Evolutionary conservation across 1,140 invertebrate genomes (phyloP), one percentile per base, ranked within the genome.

Genomic region (Drosophila baimaii): DNA sequence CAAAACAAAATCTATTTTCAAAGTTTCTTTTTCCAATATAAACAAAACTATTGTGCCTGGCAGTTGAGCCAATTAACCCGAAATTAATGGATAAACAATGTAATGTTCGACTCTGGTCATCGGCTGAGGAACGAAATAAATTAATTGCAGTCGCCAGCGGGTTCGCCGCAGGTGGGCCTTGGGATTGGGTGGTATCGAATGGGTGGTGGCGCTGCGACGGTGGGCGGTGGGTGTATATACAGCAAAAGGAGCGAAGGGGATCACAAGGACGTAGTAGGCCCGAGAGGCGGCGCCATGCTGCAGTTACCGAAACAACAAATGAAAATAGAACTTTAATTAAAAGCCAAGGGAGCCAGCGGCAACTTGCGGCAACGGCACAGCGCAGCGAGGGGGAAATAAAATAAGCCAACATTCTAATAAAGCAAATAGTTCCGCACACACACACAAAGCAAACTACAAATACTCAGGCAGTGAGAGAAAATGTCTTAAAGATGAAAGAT

Each of bases 271-370:
- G 41, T 31, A n/a, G n/a, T n/a, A 49, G 79, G 73, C 66, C 61
- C 43, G 44, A 49, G 47, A 72, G 81, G 81, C n/a, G n/a, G n/a
- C 81, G 81, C 81, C 81, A 75, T 47, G 62, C 61, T 79, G 23
- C 63, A 69, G 43, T 75, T 75, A 37, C 57, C 79, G 68, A 66
- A 74, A 85, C 63, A 75, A 81, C 83, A 88, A 78, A 82, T 85
- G 82, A 66, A 88, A 88, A 85, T 88, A 79, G 79, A 85, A 85
- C 82, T 85, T 88, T 85, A 85, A 85, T 85, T 86, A 86, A 82
- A 79, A 59, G 79, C 76, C 47, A 41, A 41, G 57, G 25, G 49
- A 77, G 63, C 47, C 59, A 55, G 35, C 61, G 23, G 49, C 71
- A 58, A n/a, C 25, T 31, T 19, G 27, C 15, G 15, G 35, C 63